phyloP scores from a whole-genome alignment of 92 coral and sea anemone genomes.

The Porites divaricata region DNA sequence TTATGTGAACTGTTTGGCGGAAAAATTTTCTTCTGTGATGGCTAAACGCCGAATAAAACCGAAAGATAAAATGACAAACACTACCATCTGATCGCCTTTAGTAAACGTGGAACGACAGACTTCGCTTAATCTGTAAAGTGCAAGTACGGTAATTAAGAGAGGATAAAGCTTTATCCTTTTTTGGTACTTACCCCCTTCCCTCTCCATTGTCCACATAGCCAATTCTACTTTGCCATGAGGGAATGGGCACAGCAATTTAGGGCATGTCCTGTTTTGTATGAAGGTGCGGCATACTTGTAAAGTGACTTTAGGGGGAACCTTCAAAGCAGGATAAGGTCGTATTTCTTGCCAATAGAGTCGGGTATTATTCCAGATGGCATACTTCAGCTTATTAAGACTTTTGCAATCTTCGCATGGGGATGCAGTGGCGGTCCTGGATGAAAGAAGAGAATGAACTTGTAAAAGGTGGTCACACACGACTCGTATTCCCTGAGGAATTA shows the following conservation, averaged over 20 bases:
- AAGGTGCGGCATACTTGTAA: slow-evolving; percentile 64
- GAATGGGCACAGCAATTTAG: slow-evolving; percentile 58
- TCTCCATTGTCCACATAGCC: slow-evolving; percentile 66
- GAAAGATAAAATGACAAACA: no score
- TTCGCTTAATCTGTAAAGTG: no score
- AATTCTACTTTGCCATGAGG: slow-evolving; percentile 81
- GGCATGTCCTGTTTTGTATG: slow-evolving; percentile 20
- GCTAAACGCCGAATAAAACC: no score
- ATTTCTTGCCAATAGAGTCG: slow-evolving; percentile 7
- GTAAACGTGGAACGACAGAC: no score
- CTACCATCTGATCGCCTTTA: no score
- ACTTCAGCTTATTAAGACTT: not conserved
- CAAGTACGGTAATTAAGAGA: no score
- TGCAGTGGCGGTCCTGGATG: not conserved
- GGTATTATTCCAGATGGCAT: slow-evolving; percentile 20
- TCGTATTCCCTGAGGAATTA: slow-evolving; percentile 41
- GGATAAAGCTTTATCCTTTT: no score
- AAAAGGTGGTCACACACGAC: slow-evolving; percentile 57
- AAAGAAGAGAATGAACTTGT: not conserved
- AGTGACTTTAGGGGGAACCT: slow-evolving; percentile 22
- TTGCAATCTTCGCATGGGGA: slow-evolving; percentile 3
- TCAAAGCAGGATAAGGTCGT: slow-evolving; percentile 15
- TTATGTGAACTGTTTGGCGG: no score
- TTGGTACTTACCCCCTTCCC: slow-evolving; percentile 51
- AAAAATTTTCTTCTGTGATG: no score